A percentile compares a stretch with the other conserved stretches of the same genome.
Conservation (phyloP, 2,797 vertebrate species). For the Darevskia mixta region DNA sequence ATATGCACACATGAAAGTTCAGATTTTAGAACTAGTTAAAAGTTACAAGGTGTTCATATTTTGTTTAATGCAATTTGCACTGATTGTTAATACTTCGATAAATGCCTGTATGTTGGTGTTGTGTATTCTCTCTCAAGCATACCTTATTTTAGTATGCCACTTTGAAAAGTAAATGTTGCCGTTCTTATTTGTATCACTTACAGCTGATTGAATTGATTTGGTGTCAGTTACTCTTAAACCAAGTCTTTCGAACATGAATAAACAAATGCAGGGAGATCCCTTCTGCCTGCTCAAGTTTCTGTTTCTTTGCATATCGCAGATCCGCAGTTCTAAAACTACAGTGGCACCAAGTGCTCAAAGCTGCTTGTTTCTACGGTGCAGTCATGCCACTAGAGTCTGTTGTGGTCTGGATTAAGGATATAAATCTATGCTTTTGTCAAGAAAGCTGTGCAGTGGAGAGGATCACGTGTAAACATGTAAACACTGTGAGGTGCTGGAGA, state of each 20-base stretch:
- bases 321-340: background rate
- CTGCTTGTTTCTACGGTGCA: background rate
- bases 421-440: background rate
- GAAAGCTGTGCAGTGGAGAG: background rate
- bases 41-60: background rate
- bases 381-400: background rate
- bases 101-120: background rate
- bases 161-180: constrained; percentile 2
- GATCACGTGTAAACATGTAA: background rate
- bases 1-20: background rate
- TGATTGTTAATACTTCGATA: background rate
- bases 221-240: background rate
- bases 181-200: background rate
- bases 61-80: background rate
- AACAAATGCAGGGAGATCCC: background rate
- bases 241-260: background rate
- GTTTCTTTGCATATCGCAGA: background rate
- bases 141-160: background rate
- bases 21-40: background rate
- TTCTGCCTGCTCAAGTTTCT: background rate
- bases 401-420: background rate
- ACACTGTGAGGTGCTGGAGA: background rate
- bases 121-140: background rate
- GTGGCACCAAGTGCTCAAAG: background rate
- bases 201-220: constrained; percentile 7